Conservation (phyloP, 2,888 invertebrate species). For the Cyclophora albipunctata region DNA sequence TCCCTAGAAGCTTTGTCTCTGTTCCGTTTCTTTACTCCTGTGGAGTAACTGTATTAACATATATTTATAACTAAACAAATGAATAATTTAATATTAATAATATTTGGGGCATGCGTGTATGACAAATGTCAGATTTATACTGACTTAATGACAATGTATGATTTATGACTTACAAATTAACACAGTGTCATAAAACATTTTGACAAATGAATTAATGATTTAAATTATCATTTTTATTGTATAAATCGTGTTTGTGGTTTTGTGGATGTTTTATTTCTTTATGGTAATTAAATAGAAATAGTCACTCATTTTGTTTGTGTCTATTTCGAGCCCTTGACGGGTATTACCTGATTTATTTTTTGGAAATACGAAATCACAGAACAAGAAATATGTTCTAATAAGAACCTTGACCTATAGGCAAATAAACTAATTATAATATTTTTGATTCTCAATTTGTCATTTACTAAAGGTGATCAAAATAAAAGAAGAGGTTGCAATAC, state of each 20-base stretch:
- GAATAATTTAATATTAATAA: slow-evolving; percentile 23
- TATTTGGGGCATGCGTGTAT: slow-evolving; percentile 17
- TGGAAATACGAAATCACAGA: no score
- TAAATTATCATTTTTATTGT: slow-evolving; percentile 11
- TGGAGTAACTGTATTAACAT: slow-evolving; percentile 12
- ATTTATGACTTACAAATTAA: slow-evolving; percentile 23
- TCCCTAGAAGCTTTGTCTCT: no score
- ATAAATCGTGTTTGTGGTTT: background rate
- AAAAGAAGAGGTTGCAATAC: no score
- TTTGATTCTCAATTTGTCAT: no score
- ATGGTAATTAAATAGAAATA: background rate
- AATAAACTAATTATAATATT: no score
- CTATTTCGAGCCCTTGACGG: no score
- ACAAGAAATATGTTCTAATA: no score
- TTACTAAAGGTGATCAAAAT: no score
- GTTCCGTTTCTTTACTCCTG: no score
- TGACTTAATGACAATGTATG: slow-evolving; percentile 17
- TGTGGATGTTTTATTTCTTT: background rate
- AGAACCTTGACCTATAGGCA: no score
- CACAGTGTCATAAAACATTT: slow-evolving; percentile 11
- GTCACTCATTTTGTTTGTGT: no score
- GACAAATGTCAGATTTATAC: slow-evolving; percentile 30
- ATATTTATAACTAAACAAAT: slow-evolving; percentile 21
- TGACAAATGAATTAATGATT: slow-evolving; percentile 17
- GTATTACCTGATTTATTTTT: no score